Conservation (phyloP, 1,140 invertebrate genomes). For the Chelonus insularis region DNA sequence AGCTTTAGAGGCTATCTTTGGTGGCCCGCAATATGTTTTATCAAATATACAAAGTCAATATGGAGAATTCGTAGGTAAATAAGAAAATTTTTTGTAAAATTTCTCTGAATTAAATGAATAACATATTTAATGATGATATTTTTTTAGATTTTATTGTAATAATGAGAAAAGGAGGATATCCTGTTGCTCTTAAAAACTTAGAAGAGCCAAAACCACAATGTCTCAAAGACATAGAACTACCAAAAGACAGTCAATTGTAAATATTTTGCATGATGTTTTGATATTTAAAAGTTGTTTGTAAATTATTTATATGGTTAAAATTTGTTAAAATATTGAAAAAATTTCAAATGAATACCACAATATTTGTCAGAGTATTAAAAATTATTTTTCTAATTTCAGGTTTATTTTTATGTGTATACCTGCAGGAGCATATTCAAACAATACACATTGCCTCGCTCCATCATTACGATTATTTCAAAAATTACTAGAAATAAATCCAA, state of each 20-base stretch:
- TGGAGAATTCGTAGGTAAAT: conserved; percentile 58
- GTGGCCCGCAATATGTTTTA: conserved; percentile 55
- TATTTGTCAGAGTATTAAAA: background rate
- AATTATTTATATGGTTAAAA: background rate
- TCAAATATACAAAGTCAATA: conserved; percentile 52
- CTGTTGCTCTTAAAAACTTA: conserved; percentile 51
- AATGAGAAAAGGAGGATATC: conserved; percentile 59
- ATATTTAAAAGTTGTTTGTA: conserved; percentile 14
- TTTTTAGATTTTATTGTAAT: conserved; percentile 60
- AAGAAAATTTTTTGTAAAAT: background rate
- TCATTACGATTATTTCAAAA: conserved; percentile 43
- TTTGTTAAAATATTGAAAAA: background rate
- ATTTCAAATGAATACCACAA: background rate
- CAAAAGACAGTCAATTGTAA: conserved; percentile 58
- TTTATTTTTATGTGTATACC: conserved; percentile 49
- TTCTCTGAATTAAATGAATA: conserved; percentile 11
- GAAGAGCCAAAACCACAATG: conserved; percentile 26
- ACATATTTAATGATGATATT: background rate
- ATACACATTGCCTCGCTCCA: conserved; percentile 48
- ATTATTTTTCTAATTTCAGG: background rate
- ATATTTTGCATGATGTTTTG: conserved; percentile 32
- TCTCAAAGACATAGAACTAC: conserved; percentile 51
- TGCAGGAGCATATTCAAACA: conserved; percentile 47
- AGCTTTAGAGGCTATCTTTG: conserved; percentile 52
- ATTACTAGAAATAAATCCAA: conserved; percentile 48